Conservation (phyloP, 1,140 invertebrate genomes). For the Gerris buenoi region DNA sequence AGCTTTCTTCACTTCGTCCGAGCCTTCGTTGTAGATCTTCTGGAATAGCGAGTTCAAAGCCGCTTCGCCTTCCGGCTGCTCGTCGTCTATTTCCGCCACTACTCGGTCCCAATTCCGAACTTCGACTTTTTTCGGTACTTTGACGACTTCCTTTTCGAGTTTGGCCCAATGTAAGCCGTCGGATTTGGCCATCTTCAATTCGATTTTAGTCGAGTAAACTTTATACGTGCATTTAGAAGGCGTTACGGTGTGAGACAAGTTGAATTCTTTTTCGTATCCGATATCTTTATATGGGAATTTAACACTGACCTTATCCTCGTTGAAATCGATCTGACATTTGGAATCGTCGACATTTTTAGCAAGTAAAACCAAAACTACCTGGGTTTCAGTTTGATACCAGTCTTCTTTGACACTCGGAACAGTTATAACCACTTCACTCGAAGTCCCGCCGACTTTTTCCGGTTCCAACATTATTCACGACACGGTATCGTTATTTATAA, state of each 20-base stretch:
- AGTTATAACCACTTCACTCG: too few relatives aligned
- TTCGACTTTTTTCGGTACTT: conserved; percentile 28
- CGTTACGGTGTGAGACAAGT: conserved; percentile 53
- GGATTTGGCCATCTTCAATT: conserved; percentile 70
- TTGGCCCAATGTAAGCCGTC: conserved; percentile 55
- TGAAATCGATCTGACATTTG: conserved; percentile 48
- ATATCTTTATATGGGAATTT: conserved; percentile 27
- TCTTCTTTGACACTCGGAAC: conserved; percentile 56
- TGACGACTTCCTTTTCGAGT: conserved; percentile 5
- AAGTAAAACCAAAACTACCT: conserved; percentile 65
- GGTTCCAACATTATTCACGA: too few relatives aligned
- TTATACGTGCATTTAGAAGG: conserved; percentile 50
- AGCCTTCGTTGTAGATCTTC: conserved; percentile 83
- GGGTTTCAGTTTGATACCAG: conserved; percentile 84
- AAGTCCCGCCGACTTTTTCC: too few relatives aligned
- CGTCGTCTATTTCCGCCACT: conserved; percentile 66
- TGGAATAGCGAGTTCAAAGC: conserved; percentile 85
- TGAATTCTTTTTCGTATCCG: conserved; percentile 35
- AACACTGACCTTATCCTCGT: conserved; percentile 37
- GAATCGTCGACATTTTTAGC: conserved; percentile 59
- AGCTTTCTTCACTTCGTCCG: conserved; percentile 84
- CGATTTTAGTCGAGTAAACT: conserved; percentile 64
- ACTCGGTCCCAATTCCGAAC: conserved; percentile 68
- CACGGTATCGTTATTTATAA: too few relatives aligned
- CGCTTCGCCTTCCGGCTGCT: conserved; percentile 73